Evolutionary conservation across 2,797 vertebrate genomes (phyloP).

Genomic region (Columba guinea): DNA sequence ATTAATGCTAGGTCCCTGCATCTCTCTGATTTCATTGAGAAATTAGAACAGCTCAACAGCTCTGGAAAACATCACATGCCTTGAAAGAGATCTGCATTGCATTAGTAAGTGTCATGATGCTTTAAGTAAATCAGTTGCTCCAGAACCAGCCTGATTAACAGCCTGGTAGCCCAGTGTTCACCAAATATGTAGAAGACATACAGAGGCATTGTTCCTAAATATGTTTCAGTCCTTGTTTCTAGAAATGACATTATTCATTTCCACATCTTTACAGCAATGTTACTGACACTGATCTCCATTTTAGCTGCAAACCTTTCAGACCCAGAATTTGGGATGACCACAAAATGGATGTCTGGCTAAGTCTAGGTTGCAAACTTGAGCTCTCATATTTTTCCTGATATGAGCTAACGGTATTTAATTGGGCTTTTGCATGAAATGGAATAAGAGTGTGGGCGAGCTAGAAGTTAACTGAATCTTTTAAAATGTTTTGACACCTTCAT

Average conservation of each 20-base stretch:
- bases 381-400: background rate
- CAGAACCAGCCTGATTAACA: background rate
- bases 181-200: constrained; percentile 4
- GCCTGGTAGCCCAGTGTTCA: background rate
- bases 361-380: background rate
- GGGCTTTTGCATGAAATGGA: background rate
- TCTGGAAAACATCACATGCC: constrained; percentile 20
- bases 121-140: constrained; percentile 10
- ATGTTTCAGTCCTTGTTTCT: background rate
- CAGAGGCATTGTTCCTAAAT: background rate
- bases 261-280: background rate
- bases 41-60: constrained; percentile 2
- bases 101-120: background rate
- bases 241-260: background rate
- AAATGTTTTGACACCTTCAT: background rate
- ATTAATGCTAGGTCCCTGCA: background rate
- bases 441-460: background rate
- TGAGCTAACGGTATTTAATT: background rate
- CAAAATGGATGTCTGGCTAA: background rate
- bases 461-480: background rate
- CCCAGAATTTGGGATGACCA: background rate
- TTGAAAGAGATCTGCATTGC: constrained; percentile 4
- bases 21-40: constrained; percentile 4
- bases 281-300: background rate
- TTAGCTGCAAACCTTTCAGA: background rate